Evolutionary conservation across 2,888 invertebrate genomes (phyloP).

Genomic region (Agriopis leucophaearia): DNA sequence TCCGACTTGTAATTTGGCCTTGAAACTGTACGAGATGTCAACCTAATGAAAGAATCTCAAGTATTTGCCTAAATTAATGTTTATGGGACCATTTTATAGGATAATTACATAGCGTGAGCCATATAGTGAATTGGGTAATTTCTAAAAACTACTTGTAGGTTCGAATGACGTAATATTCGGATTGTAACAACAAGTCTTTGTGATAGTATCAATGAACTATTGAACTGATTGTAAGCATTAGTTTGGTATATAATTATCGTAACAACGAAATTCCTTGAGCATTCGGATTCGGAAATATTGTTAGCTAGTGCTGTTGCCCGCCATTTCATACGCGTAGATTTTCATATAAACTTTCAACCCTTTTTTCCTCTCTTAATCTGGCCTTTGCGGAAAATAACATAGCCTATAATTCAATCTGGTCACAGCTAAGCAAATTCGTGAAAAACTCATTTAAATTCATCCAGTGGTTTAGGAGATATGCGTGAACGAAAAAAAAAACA

Average conservation of each 20-base stretch:
- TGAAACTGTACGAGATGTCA: slow-evolving; percentile 34
- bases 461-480: too few relatives aligned
- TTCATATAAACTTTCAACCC: too few relatives aligned
- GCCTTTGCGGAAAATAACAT: too few relatives aligned
- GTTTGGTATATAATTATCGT: slow-evolving; percentile 1
- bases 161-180: slow-evolving; percentile 19
- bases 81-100: slow-evolving; percentile 42
- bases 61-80: slow-evolving; percentile 45
- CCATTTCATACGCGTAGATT: too few relatives aligned
- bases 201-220: slow-evolving; percentile 23
- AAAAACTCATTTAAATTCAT: too few relatives aligned
- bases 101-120: slow-evolving; percentile 40
- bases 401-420: too few relatives aligned
- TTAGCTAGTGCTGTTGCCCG: too few relatives aligned
- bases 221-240: slow-evolving; percentile 4
- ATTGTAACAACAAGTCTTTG: slow-evolving; percentile 19
- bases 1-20: slow-evolving; percentile 20
- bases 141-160: slow-evolving; percentile 17
- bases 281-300: neutral
- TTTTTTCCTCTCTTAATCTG: too few relatives aligned
- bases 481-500: too few relatives aligned
- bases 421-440: too few relatives aligned
- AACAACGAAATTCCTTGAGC: neutral
- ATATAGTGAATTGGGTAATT: slow-evolving; percentile 26
- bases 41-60: slow-evolving; percentile 40